Base-by-base conservation (phyloP, 2,113 vertebrate species). In the Hippocampus barbouri region DNA sequence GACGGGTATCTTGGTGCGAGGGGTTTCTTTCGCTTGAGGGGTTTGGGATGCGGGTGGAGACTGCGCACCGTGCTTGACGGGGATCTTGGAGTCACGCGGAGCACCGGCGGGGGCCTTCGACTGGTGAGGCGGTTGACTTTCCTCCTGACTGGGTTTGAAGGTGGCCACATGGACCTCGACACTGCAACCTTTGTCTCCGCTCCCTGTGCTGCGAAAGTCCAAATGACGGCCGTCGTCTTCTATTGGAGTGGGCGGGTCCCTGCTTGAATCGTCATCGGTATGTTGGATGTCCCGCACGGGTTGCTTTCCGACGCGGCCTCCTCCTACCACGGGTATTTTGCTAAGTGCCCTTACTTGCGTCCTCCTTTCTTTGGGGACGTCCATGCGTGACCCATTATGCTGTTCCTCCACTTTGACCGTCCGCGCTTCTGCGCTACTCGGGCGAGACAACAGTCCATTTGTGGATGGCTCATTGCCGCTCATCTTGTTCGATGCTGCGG, bases 1-100 rank as follows among this genome's bases (percentile, higher is more conserved):
- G 70, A 98, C 93, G 0, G 97, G 97, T 79, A 98, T 98, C 93
- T 97, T 99, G 72, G 97, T 96, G 91, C 95, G 95, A 79, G 92
- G 90, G 47, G 93, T 82, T 74, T 98, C 95, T 91, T 93, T 94
- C 77, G 90, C 87, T 71, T 92, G 92, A 41, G 93, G 92, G 83
- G 92, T 92, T 71, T 94, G 93, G 65, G 84, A 87, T 0, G 84
- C 81, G 0, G 93, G 74, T 60, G 95, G 92, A 86, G 92, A 77
- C 86, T 91, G 83, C 72, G 83, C 61, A 59, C 84, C 79, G 23
- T 95, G 95, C 88, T 98, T 99, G 82, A 98, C 92, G 0, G 97
- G 96, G 86, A 99, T 98, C 86, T 94, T 98, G 43, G 96, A 98
- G 82, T 97, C 96, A 89, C 95, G 95, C 40, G 87, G 74, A 70